Evolutionary conservation across 2,888 invertebrate species (phyloP).

Genomic region (Harmothoe impar): DNA sequence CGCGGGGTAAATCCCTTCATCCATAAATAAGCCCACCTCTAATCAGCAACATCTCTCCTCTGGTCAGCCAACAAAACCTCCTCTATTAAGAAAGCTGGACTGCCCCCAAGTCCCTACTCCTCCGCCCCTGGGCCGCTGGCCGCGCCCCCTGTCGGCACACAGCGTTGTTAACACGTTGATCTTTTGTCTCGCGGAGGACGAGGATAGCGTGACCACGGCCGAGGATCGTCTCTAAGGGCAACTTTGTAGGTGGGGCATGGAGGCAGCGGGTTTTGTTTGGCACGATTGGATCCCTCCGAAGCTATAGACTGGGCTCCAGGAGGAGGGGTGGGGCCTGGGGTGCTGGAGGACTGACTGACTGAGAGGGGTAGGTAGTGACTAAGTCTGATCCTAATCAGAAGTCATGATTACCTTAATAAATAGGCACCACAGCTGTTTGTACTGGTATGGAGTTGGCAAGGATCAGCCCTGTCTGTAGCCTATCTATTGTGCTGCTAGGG

Average conservation of each 20-base stretch:
- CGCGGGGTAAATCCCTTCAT: constrained; percentile 47
- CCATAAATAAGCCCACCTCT: background rate
- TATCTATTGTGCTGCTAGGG: background rate
- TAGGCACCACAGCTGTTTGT: background rate
- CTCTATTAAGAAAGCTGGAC: constrained; percentile 18
- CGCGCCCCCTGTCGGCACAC: background rate
- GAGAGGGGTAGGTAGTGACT: background rate
- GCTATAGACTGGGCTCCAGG: background rate
- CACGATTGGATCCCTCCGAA: background rate
- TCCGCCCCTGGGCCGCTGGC: background rate
- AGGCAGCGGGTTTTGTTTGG: constrained; percentile 8
- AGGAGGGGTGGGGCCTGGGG: background rate
- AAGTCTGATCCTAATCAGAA: constrained; percentile 18
- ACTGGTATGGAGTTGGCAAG: background rate
- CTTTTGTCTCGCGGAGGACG: constrained; percentile 47
- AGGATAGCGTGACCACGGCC: constrained; percentile 34
- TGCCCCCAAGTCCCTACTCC: background rate
- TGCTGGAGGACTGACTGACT: background rate
- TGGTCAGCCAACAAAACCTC: constrained; percentile 33
- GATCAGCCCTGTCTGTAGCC: background rate
- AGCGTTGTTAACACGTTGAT: constrained; percentile 56
- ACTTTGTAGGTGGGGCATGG: background rate
- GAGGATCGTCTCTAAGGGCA: constrained; percentile 46
- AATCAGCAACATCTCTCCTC: constrained; percentile 34
- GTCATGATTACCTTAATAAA: background rate